phyloP scores from a whole-genome alignment of 2,113 vertebrate species.

The Hippocampus zosterae region DNA sequence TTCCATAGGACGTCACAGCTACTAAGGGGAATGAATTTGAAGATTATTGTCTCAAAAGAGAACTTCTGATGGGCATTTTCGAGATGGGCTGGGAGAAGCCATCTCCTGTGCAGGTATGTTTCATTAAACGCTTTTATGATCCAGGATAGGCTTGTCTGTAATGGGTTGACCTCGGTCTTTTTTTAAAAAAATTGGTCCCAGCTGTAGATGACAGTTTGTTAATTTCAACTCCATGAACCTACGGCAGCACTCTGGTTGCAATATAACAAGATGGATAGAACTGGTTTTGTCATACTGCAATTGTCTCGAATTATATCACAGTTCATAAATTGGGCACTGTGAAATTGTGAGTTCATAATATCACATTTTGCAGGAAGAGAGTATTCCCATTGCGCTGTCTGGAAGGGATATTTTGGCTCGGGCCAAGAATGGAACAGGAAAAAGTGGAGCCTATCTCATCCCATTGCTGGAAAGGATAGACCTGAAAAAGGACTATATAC shows the following conservation, averaged over 20 bases:
- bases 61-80: slow-evolving; percentile 79
- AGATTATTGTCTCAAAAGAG: slow-evolving; percentile 78
- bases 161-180: background rate
- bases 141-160: no score
- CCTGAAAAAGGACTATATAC: slow-evolving; percentile 76
- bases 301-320: no score
- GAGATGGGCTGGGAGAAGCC: slow-evolving; percentile 82
- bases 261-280: no score
- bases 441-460: slow-evolving; percentile 79
- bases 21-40: slow-evolving; percentile 81
- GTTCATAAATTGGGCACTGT: no score
- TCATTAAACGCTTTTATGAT: background rate
- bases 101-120: slow-evolving; percentile 73
- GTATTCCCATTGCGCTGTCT: slow-evolving; percentile 77
- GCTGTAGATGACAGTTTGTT: background rate
- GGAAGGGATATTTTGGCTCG: slow-evolving; percentile 76
- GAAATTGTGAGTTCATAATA: background rate
- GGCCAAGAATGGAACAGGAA: slow-evolving; percentile 78
- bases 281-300: no score
- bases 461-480: slow-evolving; percentile 77
- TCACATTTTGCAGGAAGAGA: slow-evolving; percentile 71
- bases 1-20: slow-evolving; percentile 70
- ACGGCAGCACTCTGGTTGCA: no score
- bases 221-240: background rate
- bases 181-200: background rate